phyloP scores from a whole-genome alignment of 1,140 invertebrate species.

The Batillaria attramentaria region DNA sequence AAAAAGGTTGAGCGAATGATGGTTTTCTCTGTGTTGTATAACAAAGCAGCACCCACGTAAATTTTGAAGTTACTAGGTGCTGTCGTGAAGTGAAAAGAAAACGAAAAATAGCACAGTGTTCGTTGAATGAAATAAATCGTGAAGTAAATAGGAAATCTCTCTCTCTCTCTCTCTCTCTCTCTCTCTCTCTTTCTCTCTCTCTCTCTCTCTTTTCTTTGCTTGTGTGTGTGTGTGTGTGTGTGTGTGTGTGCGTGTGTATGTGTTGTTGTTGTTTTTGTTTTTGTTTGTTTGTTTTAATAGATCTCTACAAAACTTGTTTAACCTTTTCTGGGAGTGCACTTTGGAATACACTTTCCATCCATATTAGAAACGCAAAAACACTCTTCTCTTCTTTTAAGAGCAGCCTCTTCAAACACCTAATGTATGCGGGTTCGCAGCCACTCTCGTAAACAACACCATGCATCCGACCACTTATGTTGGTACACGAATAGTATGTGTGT shows the following conservation, averaged over 20 bases:
- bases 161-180: neutral
- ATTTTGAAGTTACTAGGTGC: neutral
- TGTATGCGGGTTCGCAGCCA: constrained; percentile 74
- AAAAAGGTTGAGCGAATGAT: no score
- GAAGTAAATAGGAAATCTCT: neutral
- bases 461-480: no score
- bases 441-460: no score
- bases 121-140: neutral
- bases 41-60: no score
- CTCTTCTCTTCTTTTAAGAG: constrained; percentile 31
- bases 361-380: neutral
- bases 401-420: neutral
- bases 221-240: neutral
- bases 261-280: neutral
- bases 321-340: no score
- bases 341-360: no score
- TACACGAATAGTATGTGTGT: no score
- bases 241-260: neutral
- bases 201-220: neutral
- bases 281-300: neutral
- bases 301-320: neutral
- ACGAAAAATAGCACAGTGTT: neutral
- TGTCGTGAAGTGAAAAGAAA: neutral
- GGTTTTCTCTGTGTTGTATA: no score
- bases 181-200: neutral